Conservation (phyloP, 1,140 invertebrate genomes). For the Pseudomyrmex concolor region DNA sequence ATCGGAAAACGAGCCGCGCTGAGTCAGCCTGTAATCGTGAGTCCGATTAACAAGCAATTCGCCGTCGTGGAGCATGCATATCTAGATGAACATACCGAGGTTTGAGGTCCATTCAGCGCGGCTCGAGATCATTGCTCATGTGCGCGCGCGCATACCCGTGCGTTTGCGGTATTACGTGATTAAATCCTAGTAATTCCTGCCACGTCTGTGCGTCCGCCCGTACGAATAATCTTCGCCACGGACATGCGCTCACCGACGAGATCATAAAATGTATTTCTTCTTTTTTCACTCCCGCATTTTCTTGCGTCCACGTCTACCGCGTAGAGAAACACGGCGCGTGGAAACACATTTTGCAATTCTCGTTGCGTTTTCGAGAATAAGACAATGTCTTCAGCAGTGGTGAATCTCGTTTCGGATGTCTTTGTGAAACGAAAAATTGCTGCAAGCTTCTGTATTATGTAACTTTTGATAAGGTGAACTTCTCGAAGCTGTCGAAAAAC, state of each 20-base stretch:
- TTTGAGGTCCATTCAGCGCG: conserved; percentile 60
- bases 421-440: no score
- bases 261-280: conserved; percentile 51
- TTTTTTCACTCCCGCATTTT: background rate
- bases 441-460: no score
- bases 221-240: conserved; percentile 60
- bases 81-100: conserved; percentile 64
- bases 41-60: conserved; percentile 70
- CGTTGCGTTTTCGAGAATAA: no score
- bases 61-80: conserved; percentile 55
- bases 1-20: conserved; percentile 9
- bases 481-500: no score
- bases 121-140: conserved; percentile 35
- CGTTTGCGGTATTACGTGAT: conserved; percentile 71
- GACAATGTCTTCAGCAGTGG: no score
- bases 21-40: conserved; percentile 58
- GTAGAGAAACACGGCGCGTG: no score
- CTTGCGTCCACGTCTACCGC: background rate
- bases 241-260: conserved; percentile 28
- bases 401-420: no score
- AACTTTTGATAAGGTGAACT: no score
- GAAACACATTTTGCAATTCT: background rate
- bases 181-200: conserved; percentile 73
- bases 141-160: conserved; percentile 22
- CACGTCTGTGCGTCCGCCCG: conserved; percentile 20